Evolutionary conservation across 1,140 invertebrate species (phyloP).

Genomic region (Heliconius hermathena): DNA sequence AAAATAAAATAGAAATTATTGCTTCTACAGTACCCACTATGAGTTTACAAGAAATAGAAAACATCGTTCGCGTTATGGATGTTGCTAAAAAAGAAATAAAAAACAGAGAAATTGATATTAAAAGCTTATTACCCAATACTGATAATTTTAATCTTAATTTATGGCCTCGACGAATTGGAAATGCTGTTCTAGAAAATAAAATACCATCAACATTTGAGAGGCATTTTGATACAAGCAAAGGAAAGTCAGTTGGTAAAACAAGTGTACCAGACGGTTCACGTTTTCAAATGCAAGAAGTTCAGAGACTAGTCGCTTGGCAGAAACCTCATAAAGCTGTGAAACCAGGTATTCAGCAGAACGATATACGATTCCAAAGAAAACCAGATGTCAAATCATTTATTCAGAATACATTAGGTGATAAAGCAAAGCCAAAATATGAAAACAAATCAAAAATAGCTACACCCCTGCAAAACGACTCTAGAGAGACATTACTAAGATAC

Average conservation of each 20-base stretch:
- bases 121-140: constrained; percentile 33
- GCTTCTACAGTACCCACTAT: constrained; percentile 50
- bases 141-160: constrained; percentile 59
- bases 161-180: constrained; percentile 39
- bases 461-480: constrained; percentile 8
- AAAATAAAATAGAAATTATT: constrained; percentile 59
- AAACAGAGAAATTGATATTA: constrained; percentile 25
- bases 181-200: neutral
- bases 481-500: constrained; percentile 18
- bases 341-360: neutral
- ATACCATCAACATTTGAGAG: neutral
- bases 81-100: constrained; percentile 41
- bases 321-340: neutral
- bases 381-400: neutral
- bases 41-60: constrained; percentile 66
- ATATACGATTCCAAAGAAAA: neutral
- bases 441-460: neutral
- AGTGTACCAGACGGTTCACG: neutral
- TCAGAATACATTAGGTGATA: neutral
- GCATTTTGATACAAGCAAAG: neutral
- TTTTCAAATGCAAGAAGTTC: neutral
- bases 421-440: neutral
- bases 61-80: constrained; percentile 61
- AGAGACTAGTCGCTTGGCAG: neutral
- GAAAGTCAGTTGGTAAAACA: neutral